These are phyloP conservation scores for Drosophila equinoxialis DNA, from an alignment of 1,140 invertebrate species.

Conservation along the genomic window DNA sequence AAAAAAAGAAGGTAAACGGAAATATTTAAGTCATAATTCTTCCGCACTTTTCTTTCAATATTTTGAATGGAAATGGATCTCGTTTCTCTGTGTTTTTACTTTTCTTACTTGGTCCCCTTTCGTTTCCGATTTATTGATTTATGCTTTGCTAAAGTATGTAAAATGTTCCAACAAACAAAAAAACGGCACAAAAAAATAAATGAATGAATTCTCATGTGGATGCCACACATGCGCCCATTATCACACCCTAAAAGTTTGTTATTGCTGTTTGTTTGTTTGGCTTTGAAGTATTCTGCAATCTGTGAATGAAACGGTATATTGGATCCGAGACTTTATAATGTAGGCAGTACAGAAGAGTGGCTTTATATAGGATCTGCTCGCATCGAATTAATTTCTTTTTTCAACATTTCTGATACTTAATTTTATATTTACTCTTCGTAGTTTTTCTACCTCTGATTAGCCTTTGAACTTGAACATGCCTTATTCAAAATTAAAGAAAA, in stretches of 20 bases:
- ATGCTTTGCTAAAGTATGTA: constrained; percentile 49
- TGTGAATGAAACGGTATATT: neutral
- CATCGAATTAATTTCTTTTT: too few relatives aligned
- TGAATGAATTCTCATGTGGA: constrained; percentile 63
- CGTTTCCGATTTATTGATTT: constrained; percentile 66
- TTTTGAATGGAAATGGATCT: neutral
- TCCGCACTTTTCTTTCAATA: neutral
- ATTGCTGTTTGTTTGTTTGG: neutral
- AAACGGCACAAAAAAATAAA: constrained; percentile 11
- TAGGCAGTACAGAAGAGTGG: too few relatives aligned
- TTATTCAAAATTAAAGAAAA: too few relatives aligned
- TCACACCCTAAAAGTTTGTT: constrained; percentile 39
- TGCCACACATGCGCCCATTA: constrained; percentile 72
- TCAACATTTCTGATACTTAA: too few relatives aligned
- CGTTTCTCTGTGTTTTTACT: neutral
- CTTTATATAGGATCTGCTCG: too few relatives aligned
- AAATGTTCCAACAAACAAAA: neutral
- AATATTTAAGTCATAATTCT: constrained; percentile 2
- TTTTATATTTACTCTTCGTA: too few relatives aligned
- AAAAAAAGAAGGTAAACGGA: neutral
- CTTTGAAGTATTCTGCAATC: neutral
- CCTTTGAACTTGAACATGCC: too few relatives aligned
- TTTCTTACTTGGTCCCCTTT: neutral
- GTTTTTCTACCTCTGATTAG: too few relatives aligned
- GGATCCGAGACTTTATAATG: neutral